Evolutionary conservation across 2,888 invertebrate genomes (phyloP).

Genomic region (Capitulum mitella): DNA sequence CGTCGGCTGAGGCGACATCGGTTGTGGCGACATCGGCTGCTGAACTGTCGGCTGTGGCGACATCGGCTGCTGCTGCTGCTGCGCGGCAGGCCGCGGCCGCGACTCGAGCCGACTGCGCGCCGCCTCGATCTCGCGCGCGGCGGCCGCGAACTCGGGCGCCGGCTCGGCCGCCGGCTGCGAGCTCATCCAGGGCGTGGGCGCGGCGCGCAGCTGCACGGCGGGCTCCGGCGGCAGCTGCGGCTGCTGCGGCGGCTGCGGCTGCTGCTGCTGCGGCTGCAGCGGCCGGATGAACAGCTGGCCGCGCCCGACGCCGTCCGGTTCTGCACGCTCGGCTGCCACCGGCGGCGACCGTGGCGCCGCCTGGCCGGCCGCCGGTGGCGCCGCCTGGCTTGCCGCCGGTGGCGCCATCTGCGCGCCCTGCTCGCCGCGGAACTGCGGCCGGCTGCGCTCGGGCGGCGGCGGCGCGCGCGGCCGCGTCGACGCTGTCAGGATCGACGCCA

Average conservation of each 20-base stretch:
- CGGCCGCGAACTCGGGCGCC: constrained; percentile 3
- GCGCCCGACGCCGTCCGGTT: not conserved
- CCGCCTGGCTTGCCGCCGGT: not conserved
- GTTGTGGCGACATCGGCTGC: not conserved
- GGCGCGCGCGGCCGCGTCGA: not conserved
- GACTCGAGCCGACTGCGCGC: no score
- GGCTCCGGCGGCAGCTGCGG: no score
- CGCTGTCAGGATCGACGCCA: not conserved
- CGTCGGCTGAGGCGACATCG: not conserved
- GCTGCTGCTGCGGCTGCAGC: no score
- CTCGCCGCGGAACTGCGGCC: not conserved
- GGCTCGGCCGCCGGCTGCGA: not conserved
- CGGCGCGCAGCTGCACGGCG: not conserved
- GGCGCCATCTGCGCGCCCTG: constrained; percentile 17
- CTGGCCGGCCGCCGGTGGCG: not conserved
- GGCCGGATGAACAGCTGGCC: constrained; percentile 4
- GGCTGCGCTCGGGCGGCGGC: not conserved
- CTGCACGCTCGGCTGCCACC: not conserved
- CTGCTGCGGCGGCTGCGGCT: no score
- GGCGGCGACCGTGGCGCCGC: not conserved
- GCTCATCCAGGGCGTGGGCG: not conserved
- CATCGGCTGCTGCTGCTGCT: not conserved
- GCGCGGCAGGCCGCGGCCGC: no score
- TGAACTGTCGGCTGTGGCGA: no score
- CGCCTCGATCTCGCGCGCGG: not conserved